These are phyloP conservation scores for Parnassius orleans DNA, from an alignment of 2,888 invertebrate genomes.

Conservation along the genomic window DNA sequence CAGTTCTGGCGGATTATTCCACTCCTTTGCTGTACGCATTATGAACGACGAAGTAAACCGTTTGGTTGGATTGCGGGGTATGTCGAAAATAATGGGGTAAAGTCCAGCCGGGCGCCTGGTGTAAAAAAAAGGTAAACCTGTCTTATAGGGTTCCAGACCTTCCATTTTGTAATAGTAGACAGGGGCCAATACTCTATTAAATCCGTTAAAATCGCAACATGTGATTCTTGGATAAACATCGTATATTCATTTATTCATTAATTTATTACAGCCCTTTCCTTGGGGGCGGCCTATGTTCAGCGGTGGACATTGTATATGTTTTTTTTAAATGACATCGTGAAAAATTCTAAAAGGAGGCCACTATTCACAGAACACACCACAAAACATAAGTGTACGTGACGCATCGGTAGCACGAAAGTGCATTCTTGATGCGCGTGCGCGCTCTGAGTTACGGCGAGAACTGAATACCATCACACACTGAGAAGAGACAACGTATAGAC, in stretches of 20 bases:
- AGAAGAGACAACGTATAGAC: background rate
- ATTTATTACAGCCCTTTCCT: too few relatives aligned
- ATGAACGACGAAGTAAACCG: too few relatives aligned
- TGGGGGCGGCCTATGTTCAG: too few relatives aligned
- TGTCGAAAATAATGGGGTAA: too few relatives aligned
- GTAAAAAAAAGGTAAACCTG: too few relatives aligned
- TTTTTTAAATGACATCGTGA: background rate
- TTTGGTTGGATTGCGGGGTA: too few relatives aligned
- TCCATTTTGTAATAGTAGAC: too few relatives aligned
- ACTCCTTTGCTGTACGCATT: too few relatives aligned
- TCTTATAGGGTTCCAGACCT: too few relatives aligned
- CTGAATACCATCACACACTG: conserved; percentile 8
- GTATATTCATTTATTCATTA: background rate
- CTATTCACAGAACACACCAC: conserved; percentile 21
- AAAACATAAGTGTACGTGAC: conserved; percentile 36
- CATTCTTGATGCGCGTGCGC: conserved; percentile 43
- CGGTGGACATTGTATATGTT: too few relatives aligned
- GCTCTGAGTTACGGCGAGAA: conserved; percentile 29
- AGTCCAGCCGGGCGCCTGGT: too few relatives aligned
- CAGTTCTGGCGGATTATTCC: too few relatives aligned
- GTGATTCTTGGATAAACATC: background rate
- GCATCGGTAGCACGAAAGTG: conserved; percentile 52
- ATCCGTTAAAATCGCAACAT: background rate
- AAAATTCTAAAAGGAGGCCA: background rate
- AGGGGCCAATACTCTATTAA: background rate